These are phyloP conservation scores for Chaetura pelagica DNA, from an alignment of 2,113 vertebrate genomes.

Conservation along the genomic window DNA sequence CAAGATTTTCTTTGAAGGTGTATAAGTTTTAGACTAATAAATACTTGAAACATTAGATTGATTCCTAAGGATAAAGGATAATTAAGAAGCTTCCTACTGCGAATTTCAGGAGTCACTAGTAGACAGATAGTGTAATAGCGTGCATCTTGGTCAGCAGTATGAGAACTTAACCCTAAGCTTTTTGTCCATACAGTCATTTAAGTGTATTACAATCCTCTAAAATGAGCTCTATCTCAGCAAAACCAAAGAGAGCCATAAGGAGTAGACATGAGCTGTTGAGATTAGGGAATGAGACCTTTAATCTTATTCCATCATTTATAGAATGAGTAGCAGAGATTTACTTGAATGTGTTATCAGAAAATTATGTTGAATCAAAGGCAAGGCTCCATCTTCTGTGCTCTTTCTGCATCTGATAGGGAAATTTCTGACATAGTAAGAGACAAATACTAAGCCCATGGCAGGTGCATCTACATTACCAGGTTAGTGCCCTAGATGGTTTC, in stretches of 20 bases:
- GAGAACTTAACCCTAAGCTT: neutral
- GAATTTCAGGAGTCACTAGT: neutral
- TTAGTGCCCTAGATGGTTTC: neutral
- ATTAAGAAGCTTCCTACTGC: neutral
- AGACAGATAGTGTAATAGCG: neutral
- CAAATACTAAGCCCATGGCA: neutral
- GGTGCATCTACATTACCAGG: neutral
- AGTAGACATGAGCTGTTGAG: neutral
- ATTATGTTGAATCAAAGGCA: neutral
- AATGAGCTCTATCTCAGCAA: neutral
- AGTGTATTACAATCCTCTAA: neutral
- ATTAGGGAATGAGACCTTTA: neutral
- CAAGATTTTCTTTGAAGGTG: conserved; percentile 35
- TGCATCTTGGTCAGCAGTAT: neutral
- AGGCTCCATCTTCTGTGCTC: neutral
- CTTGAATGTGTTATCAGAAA: neutral
- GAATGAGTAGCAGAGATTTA: neutral
- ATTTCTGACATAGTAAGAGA: neutral
- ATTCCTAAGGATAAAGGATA: conserved; percentile 2
- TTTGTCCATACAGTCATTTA: neutral
- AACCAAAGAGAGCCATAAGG: neutral
- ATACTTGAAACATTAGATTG: neutral
- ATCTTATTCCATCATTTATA: neutral
- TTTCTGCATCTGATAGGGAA: neutral
- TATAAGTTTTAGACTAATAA: conserved; percentile 4